Conservation (phyloP, 2,888 invertebrate species). For the Lasius fuliginosus region DNA sequence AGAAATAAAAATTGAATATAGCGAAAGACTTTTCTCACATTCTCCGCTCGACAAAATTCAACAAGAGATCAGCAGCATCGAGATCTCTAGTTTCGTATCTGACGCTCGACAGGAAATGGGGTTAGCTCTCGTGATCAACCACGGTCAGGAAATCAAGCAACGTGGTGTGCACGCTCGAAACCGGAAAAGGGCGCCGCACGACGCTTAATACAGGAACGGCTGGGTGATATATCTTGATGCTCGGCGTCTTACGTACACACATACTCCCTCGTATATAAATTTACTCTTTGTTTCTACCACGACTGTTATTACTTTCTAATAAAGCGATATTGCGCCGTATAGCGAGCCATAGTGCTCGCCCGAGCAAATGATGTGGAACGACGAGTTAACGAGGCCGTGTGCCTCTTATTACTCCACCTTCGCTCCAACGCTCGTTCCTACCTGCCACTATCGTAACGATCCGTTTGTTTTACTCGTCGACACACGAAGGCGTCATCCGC, state of each 20-base stretch:
- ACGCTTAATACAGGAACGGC: conserved; percentile 55
- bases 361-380: conserved; percentile 79
- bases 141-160: conserved; percentile 61
- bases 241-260: conserved; percentile 65
- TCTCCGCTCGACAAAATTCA: conserved; percentile 32
- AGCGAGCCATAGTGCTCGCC: conserved; percentile 58
- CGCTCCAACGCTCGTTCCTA: conserved; percentile 55
- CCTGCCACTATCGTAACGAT: conserved; percentile 71
- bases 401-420: conserved; percentile 65
- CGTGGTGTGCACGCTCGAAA: conserved; percentile 28
- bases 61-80: background rate
- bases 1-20: conserved; percentile 2
- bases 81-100: conserved; percentile 38
- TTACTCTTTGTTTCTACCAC: conserved; percentile 70
- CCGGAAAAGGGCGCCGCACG: conserved; percentile 36
- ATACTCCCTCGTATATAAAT: conserved; percentile 68
- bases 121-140: conserved; percentile 71
- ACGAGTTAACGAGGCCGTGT: conserved; percentile 78
- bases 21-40: background rate
- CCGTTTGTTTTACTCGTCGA: conserved; percentile 69
- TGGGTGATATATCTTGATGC: conserved; percentile 70
- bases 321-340: conserved; percentile 78
- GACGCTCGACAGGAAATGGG: conserved; percentile 69
- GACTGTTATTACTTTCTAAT: conserved; percentile 81
- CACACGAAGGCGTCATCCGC: conserved; percentile 50